Evolutionary conservation across 2,888 invertebrate genomes (phyloP), one percentile per base, ranked within the genome.

Genomic region (Cephus spinipes): DNA sequence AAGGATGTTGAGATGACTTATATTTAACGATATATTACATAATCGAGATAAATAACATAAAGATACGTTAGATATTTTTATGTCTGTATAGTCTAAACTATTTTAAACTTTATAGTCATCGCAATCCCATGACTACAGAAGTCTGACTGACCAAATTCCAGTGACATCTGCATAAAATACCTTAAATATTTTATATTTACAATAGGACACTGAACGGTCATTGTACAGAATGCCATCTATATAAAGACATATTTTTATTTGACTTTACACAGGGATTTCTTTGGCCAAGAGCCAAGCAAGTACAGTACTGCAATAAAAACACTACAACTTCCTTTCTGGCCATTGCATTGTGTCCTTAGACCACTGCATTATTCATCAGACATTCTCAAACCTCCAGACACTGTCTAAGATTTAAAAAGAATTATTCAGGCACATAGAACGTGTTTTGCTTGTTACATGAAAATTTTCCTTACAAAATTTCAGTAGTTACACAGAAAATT

Each of bases 301-400:
- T 80, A 76, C 73, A 69, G 73, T 75, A 55, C 79, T 77, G 75
- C 36, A 77, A 81, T 81, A 82, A 84, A 84, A 84, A 81, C 81
- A 85, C 82, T 81, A 73, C 75, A 75, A 83, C 80, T 85, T 77
- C 79, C 82, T 76, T 81, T 82, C 82, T 78, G 77, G 81, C 74
- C 34, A 73, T 34, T 74, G 32, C 75, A 81, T 76, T 76, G 73
- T 78, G 68, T 69, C n/a, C 40, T 30, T 36, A 71, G 74, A 82
- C 79, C 81, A 78, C 77, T 86, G 84, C 82, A 87, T 87, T 87
- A 87, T 87, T 87, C 86, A 87, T 87, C 75, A 82, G 77, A 77
- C 81, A 81, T 77, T 74, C 80, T 83, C 75, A 73, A 85, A 83
- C 77, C 81, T 76, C 15, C 76, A 71, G 74, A 78, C 75, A 75